Evolutionary conservation across 2,888 invertebrate species (phyloP).

Genomic region (Griposia aprilina): DNA sequence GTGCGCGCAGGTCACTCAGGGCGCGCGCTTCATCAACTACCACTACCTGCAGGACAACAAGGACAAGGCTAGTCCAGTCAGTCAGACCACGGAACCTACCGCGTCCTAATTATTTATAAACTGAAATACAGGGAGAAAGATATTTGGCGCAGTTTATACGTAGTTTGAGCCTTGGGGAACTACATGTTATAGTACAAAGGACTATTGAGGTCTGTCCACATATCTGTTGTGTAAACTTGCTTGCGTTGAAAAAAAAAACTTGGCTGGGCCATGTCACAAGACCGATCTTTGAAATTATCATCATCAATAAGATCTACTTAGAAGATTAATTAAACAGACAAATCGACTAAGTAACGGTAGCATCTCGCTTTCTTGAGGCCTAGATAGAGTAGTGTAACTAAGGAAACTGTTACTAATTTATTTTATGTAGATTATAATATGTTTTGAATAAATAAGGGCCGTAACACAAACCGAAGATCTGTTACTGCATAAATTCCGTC

Average conservation of each 20-base stretch:
- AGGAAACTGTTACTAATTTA: not conserved
- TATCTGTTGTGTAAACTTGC: not conserved
- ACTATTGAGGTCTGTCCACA: not conserved
- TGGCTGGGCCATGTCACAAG: constrained; percentile 10
- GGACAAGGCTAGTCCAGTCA: constrained; percentile 15
- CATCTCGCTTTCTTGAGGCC: not conserved
- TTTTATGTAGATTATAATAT: not conserved
- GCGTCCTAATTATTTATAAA: constrained; percentile 9
- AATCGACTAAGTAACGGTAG: not conserved
- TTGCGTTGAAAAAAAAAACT: not conserved
- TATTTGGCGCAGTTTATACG: constrained; percentile 20
- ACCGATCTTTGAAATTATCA: not conserved
- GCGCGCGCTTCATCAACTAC: constrained; percentile 93
- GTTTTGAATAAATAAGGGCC: not conserved
- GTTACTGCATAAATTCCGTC: not conserved
- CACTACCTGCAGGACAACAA: constrained; percentile 87
- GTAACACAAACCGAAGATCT: not conserved
- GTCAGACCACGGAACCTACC: not conserved
- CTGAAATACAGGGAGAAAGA: not conserved
- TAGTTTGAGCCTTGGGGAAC: constrained; percentile 30
- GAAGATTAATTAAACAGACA: not conserved
- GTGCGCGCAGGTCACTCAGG: constrained; percentile 97
- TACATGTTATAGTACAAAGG: not conserved
- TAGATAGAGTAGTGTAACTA: not conserved
- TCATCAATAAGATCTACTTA: not conserved